phyloP scores from a whole-genome alignment of 2,113 vertebrate species.

The Muscicapa adusta region DNA sequence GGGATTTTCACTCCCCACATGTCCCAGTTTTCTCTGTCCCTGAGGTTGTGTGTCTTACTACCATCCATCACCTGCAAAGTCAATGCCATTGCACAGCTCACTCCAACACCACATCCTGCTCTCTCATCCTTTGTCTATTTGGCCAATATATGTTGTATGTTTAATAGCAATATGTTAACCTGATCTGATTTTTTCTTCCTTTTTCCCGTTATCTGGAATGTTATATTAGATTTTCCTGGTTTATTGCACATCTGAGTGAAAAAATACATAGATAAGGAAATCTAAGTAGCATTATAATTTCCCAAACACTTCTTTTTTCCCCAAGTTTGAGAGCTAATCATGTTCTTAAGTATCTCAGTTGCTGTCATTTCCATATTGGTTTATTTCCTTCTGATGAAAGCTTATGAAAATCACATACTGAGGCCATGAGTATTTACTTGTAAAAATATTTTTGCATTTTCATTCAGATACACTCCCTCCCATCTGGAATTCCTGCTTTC shows the following conservation, averaged over 20 bases:
- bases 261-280: neutral
- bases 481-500: neutral
- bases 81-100: neutral
- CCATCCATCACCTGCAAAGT: neutral
- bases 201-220: neutral
- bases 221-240: neutral
- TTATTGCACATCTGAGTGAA: neutral
- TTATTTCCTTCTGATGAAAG: neutral
- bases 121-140: neutral
- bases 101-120: accelerated
- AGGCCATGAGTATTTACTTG: neutral
- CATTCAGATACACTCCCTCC: neutral
- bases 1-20: neutral
- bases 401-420: neutral
- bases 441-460: neutral
- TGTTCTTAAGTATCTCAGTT: neutral
- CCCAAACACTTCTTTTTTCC: neutral
- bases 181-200: neutral
- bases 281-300: neutral
- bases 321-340: neutral
- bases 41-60: neutral
- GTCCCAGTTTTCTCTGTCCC: neutral
- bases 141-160: neutral
- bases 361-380: neutral
- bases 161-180: neutral